Base-by-base conservation (phyloP, 2,797 vertebrate genomes). In the Liparis tanakae region DNA sequence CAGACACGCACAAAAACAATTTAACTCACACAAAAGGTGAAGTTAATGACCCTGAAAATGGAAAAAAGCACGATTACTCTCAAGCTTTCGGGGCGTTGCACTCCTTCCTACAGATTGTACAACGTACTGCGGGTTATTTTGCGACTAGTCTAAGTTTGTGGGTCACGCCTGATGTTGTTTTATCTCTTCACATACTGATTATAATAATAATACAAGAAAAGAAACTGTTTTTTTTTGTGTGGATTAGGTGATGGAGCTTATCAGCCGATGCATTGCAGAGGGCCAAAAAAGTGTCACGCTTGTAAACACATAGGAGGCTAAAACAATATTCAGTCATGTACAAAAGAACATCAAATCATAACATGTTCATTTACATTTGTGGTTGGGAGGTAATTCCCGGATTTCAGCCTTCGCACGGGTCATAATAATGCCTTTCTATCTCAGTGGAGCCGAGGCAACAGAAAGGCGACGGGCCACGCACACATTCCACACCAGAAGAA, bases 301-400 rank as follows among this genome's bases (percentile, higher is more conserved):
- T 0, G 5, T 57, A 6, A 41, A 61, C 13, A 56, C 44, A 12
- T 1, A 37, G 14, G 10, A 63, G 3, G 1, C 30, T 48, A 12
- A 55, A 68, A 68, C 33, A 67, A 53, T 22, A 43, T 46, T 22
- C 20, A 71, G 14, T 30, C 25, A 48, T n/a, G 10, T 10, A 55
- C 4, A 72, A 73, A 20, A 46, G 3, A 18, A 72, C n/a, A 72
- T 56, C n/a, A n/a, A n/a, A n/a, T n/a, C n/a, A n/a, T n/a, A 10
- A 6, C 25, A 39, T 76, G 53, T 34, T 20, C 30, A 7, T 36
- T 53, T 3, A 30, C 17, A 20, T 67, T 7, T 34, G 10, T 37
- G 14, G 41, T 18, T 36, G 15, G 7, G 22, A 50, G 20, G n/a
- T 51, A 3, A 17, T 53, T 67, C 17, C 65, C 46, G 12, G 6